phyloP scores from a whole-genome alignment of 2,888 invertebrate species.

The Chrysolina oricalcia region DNA sequence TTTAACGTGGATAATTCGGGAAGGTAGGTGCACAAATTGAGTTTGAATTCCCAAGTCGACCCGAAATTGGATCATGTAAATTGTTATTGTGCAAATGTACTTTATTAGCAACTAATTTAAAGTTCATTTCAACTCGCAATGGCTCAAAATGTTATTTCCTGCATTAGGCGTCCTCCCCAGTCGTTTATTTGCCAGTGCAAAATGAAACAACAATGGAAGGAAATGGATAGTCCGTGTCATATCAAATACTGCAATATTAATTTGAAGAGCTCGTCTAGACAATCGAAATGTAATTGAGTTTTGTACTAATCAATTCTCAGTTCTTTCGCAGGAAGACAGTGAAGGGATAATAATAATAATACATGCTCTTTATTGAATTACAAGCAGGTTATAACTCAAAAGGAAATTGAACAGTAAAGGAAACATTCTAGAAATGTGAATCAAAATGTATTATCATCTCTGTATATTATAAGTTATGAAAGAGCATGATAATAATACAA shows the following conservation, averaged over 20 bases:
- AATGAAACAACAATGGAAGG: neutral
- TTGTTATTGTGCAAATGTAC: conserved; percentile 53
- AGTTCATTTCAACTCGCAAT: conserved; percentile 40
- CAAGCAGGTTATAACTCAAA: no score
- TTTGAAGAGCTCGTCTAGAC: no score
- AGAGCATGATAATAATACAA: no score
- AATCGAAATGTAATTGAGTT: no score
- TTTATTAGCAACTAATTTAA: conserved; percentile 51
- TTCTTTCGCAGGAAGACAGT: no score
- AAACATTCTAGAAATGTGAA: no score
- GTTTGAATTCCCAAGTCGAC: conserved; percentile 49
- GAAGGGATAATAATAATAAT: no score
- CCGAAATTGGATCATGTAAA: conserved; percentile 52
- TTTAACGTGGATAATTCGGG: conserved; percentile 46
- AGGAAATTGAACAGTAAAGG: no score
- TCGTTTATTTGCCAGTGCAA: conserved; percentile 1
- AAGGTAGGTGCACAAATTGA: conserved; percentile 47
- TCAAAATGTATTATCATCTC: no score
- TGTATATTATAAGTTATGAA: no score
- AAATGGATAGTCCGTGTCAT: neutral
- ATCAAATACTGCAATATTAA: neutral
- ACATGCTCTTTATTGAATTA: no score
- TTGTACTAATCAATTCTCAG: no score
- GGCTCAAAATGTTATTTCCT: conserved; percentile 39
- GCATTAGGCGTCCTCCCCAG: neutral